Base-by-base conservation (phyloP, 2,113 vertebrate species). In the Hystrix brachyura region DNA sequence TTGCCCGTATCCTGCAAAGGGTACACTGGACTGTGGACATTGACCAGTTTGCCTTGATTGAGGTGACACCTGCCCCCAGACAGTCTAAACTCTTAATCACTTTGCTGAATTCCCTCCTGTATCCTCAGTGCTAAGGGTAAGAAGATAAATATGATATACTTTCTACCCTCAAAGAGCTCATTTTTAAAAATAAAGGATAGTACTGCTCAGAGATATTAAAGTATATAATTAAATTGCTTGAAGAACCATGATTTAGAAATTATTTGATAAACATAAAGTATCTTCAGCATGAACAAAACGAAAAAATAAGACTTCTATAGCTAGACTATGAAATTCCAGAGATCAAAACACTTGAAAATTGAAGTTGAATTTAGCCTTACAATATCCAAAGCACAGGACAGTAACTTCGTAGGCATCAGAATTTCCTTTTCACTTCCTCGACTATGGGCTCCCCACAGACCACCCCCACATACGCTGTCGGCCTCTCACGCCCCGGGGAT, bases 71-170 rank as follows among this genome's bases (percentile, higher is more conserved):
- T 57, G 38, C 92, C 67, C 1, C n/a, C 79, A 78, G 64, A 79
- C 64, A 43, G 83, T 64, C 74, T 95, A 79, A 90, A 92, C 67
- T 88, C 71, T 95, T 84, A 60, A 90, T 80, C n/a, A 23, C 71
- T 85, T 53, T 51, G 72, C 48, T 67, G 25, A 81, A 84, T 78
- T 78, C 85, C 74, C 71, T 67, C 55, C 38, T 34, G 72, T 7
- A 21, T 72, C 81, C 43, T 80, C 34, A 17, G 18, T 67, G 38
- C 64, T n/a, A 18, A 43, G 17, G 38, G 27, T 83, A 43, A 65
- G 90, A 90, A 82, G 53, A 83, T 32, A 82, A 94, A 48, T 3
- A 46, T 1, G 38, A 55, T 13, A 34, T 17, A 48, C 29, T 60
- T 72, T 79, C 74, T 43, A 51, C 64, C 12, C 62, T 85, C 38